These are phyloP conservation scores for Stenopsyche tienmushanensis DNA, from an alignment of 1,140 invertebrate genomes.

Conservation along the genomic window DNA sequence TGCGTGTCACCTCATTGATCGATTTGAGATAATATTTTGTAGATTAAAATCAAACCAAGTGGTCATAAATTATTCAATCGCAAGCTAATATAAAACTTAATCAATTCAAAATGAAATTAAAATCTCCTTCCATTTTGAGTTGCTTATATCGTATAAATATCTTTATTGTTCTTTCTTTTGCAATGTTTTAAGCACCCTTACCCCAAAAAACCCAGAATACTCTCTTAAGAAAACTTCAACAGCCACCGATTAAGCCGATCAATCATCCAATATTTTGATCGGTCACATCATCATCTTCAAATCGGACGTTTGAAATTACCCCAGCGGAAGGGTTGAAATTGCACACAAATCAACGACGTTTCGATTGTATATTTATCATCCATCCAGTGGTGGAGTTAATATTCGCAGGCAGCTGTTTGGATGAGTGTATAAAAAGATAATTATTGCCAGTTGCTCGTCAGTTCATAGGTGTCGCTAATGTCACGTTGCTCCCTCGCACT, in stretches of 20 bases:
- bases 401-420: not conserved
- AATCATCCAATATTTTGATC: not conserved
- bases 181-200: too few relatives aligned
- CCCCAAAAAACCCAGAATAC: too few relatives aligned
- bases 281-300: not conserved
- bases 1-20: too few relatives aligned
- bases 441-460: constrained; percentile 28
- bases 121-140: too few relatives aligned
- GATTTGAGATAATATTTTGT: too few relatives aligned
- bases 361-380: not conserved
- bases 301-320: not conserved
- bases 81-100: too few relatives aligned
- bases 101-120: too few relatives aligned
- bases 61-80: too few relatives aligned
- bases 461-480: not conserved
- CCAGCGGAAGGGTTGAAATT: not conserved
- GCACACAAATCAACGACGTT: not conserved
- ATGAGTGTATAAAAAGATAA: constrained; percentile 37
- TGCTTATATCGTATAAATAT: too few relatives aligned
- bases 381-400: not conserved
- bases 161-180: too few relatives aligned
- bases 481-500: not conserved
- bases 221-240: too few relatives aligned
- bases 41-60: too few relatives aligned
- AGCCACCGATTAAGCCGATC: not conserved